Evolutionary conservation across 2,888 invertebrate genomes (phyloP), one percentile per base, ranked within the genome.

Genomic region (Cerceris rybyensis): DNA sequence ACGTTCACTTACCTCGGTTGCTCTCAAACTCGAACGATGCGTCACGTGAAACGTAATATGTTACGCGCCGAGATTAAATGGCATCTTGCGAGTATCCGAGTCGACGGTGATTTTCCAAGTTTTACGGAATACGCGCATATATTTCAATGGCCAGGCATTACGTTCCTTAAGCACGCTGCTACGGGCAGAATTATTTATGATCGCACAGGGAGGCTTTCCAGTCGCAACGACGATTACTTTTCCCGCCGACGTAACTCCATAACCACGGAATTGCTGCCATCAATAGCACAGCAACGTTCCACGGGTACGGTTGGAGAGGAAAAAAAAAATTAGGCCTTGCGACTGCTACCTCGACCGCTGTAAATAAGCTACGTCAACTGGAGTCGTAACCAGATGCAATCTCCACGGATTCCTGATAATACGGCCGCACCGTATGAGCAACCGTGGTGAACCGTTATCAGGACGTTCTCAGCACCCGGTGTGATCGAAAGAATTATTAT

Each of bases 121-220:
- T 50, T 50, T 50, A 28, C 49, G 39, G 63, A 39, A 39, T 17
- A 50, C 50, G 13, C 63, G 7, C 6, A 39, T 50, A 50, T 63
- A 63, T 63, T 63, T 63, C 63, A 63, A 49, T 11, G 63, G 41
- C 8, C 41, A 42, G 13, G 41, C 39, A 28, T 63, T 52, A 49
- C 63, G 50, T 63, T 63, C 28, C 63, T 50, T 50, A 49, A n/a
- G 49, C 13, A 6, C n/a, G 4, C 50, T 61, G 66, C 41, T 7
- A 28, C 14, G 55, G 70, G 60, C 78, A 70, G 79, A 69, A 78
- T 80, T 74, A 80, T 80, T 67, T 78, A 80, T 68, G 79, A 70
- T 52, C 52, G 14, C 43, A 43, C n/a, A 41, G 67, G 49, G 46
- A 70, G 43, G 41, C n/a, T 17, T 17, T 63, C 54, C 70, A 67